Evolutionary conservation across 2,888 invertebrate genomes (phyloP).

Genomic region (Coecobrya sp.): DNA sequence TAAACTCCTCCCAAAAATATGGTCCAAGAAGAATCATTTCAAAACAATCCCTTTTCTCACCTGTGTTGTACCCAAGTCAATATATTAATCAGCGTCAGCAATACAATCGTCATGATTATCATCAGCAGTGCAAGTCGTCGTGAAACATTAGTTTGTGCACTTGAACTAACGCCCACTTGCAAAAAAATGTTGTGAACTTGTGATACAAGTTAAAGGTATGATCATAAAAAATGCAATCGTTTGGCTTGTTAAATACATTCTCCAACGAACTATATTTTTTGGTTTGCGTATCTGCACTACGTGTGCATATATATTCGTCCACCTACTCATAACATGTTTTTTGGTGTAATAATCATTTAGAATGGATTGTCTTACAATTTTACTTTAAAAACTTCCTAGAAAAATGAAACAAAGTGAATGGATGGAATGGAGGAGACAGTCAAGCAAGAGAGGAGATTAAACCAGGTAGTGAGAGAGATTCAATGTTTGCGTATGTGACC

Average conservation of each 20-base stretch:
- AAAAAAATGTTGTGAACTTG: conserved; percentile 12
- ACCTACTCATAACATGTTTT: conserved; percentile 11
- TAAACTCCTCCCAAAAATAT: too few relatives aligned
- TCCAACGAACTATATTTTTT: conserved; percentile 12
- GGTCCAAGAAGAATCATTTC: too few relatives aligned
- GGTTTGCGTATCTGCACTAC: not conserved
- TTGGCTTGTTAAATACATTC: not conserved
- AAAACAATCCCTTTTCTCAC: not conserved
- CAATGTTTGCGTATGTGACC: not conserved
- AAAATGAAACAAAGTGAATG: not conserved
- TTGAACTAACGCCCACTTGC: conserved; percentile 67
- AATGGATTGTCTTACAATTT: not conserved
- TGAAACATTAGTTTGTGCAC: not conserved
- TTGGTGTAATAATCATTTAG: not conserved
- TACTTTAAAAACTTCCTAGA: conserved; percentile 12
- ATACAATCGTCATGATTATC: not conserved
- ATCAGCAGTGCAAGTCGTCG: not conserved
- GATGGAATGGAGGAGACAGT: not conserved
- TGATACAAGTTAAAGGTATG: conserved; percentile 1
- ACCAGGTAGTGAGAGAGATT: conserved; percentile 69
- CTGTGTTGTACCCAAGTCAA: not conserved
- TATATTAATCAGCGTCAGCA: not conserved
- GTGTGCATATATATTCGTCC: conserved; percentile 22
- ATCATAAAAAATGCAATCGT: not conserved
- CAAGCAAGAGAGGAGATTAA: conserved; percentile 52